phyloP scores from a whole-genome alignment of 2,113 vertebrate species.

The Pluvianellus socialis region DNA sequence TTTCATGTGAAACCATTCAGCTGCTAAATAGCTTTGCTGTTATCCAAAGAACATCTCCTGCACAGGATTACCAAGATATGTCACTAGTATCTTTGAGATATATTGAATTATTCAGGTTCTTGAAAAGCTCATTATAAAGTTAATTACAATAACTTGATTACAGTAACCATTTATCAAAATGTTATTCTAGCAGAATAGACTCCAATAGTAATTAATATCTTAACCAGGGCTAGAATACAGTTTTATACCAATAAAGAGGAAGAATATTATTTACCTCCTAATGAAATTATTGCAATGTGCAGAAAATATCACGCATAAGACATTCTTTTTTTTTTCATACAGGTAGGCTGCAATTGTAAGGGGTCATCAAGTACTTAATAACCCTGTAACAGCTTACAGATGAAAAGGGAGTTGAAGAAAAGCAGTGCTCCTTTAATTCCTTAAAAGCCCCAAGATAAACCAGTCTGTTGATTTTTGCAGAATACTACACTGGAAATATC shows the following conservation, averaged over 20 bases:
- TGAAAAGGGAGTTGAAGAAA: not conserved
- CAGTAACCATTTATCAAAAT: not conserved
- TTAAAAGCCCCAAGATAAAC: not conserved
- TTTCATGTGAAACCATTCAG: not conserved
- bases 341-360: not conserved
- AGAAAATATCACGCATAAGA: not conserved
- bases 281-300: not conserved
- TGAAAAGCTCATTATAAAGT: constrained; percentile 22
- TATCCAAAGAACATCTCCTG: not conserved
- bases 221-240: not conserved
- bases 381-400: not conserved
- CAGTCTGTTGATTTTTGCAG: not conserved
- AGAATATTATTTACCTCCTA: not conserved
- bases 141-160: constrained; percentile 8
- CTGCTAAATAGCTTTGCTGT: not conserved
- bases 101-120: not conserved
- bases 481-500: not conserved
- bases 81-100: not conserved
- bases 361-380: not conserved
- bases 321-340: not conserved
- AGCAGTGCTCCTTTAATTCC: not conserved
- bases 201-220: not conserved
- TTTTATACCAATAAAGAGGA: not conserved
- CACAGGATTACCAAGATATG: not conserved
- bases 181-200: not conserved